Evolutionary conservation across 2,888 invertebrate genomes (phyloP), one percentile per base, ranked within the genome.

Genomic region (Proisotoma minuta): DNA sequence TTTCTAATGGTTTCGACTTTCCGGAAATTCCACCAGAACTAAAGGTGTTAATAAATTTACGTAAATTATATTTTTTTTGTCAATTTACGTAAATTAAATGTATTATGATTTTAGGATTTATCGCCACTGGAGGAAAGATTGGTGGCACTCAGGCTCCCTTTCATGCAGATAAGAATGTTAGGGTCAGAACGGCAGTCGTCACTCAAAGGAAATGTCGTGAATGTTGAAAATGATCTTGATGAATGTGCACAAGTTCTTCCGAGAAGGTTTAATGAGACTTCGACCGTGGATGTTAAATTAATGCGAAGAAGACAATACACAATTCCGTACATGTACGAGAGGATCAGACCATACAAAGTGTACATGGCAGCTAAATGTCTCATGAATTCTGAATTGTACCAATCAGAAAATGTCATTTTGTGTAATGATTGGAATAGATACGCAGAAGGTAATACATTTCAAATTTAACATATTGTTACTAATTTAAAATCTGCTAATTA

Each of bases 391-490:
- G 58, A 51, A 20, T 53, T 66, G 3, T 68, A 69, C 29, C 39
- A 28, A 54, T 20, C 39, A 24, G 57, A 65, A 24, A 60, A 51
- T 48, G 50, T 69, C 15, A 27, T 73, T 12, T 70, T 77, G 63
- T 66, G 74, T n/a, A 74, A 75, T 54, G 59, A 75, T 28, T 75
- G 75, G 59, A 10, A 24, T n/a, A 12, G 8, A 24, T 4, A 34
- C 22, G 15, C 3, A 18, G 26, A 24, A 49, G 12, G 49, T 20
- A 22, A 23, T 8, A 34, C 8, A 8, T 10, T 34, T 34, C 12
- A 49, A 24, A 34, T 23, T 12, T 22, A 12, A 22, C 5, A 49
- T 49, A 49, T n/a, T 23, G 10, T n/a, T n/a, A n/a, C n/a, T 5
- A 23, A 24, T 49, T 49, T 49, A 22, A 22, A 43, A 18, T 43